Evolutionary conservation across 2,797 vertebrate species (phyloP).

Genomic region (Hybognathus amarus): DNA sequence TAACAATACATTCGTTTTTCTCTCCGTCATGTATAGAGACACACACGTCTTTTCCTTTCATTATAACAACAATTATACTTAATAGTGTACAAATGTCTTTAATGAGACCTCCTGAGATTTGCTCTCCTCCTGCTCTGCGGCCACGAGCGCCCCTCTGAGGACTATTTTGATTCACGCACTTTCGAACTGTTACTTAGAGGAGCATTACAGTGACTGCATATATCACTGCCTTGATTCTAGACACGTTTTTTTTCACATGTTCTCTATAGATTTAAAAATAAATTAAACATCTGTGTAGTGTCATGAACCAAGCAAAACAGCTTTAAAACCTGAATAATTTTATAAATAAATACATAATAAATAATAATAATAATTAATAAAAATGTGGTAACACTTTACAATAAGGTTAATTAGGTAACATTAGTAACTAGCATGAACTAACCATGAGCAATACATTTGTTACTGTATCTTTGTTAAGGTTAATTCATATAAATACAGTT

Average conservation of each 20-base stretch:
- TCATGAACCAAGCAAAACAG: neutral
- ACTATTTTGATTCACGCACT: neutral
- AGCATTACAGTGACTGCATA: no score
- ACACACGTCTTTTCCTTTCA: neutral
- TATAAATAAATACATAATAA: neutral
- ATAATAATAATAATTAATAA: no score
- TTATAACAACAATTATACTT: neutral
- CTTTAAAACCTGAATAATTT: neutral
- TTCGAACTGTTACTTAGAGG: neutral
- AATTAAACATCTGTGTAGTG: neutral
- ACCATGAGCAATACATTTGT: no score
- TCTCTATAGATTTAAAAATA: neutral
- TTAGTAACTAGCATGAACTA: no score
- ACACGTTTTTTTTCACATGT: neutral
- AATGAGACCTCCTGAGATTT: neutral
- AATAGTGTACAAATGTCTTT: neutral
- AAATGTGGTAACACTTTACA: no score
- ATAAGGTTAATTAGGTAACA: no score
- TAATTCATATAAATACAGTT: no score
- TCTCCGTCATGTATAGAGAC: neutral
- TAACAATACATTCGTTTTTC: neutral
- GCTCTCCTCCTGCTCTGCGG: neutral
- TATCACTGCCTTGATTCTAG: neutral
- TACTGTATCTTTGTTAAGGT: no score
- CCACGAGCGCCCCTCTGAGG: neutral